Evolutionary conservation across 1,140 invertebrate genomes (phyloP), one percentile per base, ranked within the genome.

Genomic region (Drosophila pseudoananassae): DNA sequence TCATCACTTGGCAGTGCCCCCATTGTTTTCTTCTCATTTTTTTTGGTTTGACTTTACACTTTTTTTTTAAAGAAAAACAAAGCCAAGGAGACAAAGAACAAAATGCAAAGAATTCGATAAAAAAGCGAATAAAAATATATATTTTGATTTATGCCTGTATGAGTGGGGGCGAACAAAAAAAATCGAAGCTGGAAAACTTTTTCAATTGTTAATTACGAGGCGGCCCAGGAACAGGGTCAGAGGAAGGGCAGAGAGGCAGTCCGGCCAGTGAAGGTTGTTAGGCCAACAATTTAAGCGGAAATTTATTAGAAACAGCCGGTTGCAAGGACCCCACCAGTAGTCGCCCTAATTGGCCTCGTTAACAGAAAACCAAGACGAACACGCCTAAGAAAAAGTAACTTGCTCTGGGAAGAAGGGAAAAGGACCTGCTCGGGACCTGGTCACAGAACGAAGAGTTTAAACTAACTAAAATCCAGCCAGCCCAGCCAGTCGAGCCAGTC

Each of bases 31-130:
- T 50, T 47, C 38, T 12, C 27, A 15, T 74, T 73, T 76, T 76
- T 81, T 79, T 68, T 79, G 88, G 83, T 88, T 88, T 88, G 83
- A 88, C 83, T 88, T 88, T 79, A 69, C 83, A 88, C 83, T 87
- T 83, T 74, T 78, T 83, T 74, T 78, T 70, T 51, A 2, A 68
- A 77, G 46, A 75, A 85, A 68, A 71, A 17, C 40, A 43, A 43
- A 43, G 27, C 61, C 25, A n/a, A 51, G 33, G 33, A 45, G 29
- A 52, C 33, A 72, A 43, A 38, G 53, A 51, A 15, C 25, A 61
- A 61, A 82, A 74, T 82, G 78, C 78, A 82, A 81, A 81, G 78
- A 59, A 81, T 73, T 77, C 47, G 75, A 73, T 51, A 68, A 52
- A 36, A 69, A 69, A 49, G 46, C 45, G 53, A 46, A 27, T 20